Base-by-base conservation (phyloP, 1,140 invertebrate species). In the Pogonomyrmex californicus region DNA sequence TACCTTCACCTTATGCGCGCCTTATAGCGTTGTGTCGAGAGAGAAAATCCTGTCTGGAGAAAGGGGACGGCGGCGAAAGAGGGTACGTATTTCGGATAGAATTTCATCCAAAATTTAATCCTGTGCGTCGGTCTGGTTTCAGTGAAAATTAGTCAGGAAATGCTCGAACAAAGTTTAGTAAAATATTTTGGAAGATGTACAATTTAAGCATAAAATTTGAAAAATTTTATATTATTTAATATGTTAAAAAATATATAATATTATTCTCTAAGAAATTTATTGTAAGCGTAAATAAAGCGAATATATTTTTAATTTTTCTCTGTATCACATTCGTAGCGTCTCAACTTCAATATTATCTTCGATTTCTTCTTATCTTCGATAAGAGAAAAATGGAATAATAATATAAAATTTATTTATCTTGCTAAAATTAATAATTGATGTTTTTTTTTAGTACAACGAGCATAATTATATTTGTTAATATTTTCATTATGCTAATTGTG, bases 1-100 rank as follows among this genome's bases (percentile, higher is more conserved):
- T 90, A 90, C 88, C 89, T 90, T 90, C 89, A 87, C 88, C 89
- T 90, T 90, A 90, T 75, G 89, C 49, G 78, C 88, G 78, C 58
- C 66, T 90, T 90, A 87, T 87, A 88, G 87, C 79, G 88, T 79
- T 75, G 76, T 71, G 88, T 79, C 60, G 12, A 90, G 89, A 89
- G 88, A 90, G 88, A 90, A 90, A 90, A 90, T 90, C 78, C 73
- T 33, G 73, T 44, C 17, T 4, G 14, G 56, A 58, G 65, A 86
- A 58, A 56, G 73, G 49, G 38, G 36, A 47, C 36, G 14, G 17
- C 23, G 75, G 7, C 44, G 36, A 66, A 49, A 17, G 51, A 9
- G 38, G 30, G 41, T 63, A 38, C 12, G 12, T 36, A 2, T 79
- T 79, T 79, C n/a, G 36, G 68, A 60, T 73, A 49, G 41, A 75